These are phyloP conservation scores for Willisornis vidua DNA, from an alignment of 2,113 vertebrate genomes.

Conservation along the genomic window DNA sequence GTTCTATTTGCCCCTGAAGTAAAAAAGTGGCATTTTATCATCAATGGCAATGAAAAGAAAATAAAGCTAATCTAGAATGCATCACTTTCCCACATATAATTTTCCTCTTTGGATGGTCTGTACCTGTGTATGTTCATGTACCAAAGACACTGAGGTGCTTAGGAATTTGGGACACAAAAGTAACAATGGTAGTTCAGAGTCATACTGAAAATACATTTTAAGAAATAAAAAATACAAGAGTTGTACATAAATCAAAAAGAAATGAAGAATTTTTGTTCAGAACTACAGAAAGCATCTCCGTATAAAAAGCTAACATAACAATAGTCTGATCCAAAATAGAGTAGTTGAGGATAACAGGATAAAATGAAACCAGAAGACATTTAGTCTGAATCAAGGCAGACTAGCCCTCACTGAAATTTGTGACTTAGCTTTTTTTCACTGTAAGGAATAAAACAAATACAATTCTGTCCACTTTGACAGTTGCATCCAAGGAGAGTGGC, in stretches of 20 bases:
- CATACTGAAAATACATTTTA: neutral
- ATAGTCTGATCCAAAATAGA: neutral
- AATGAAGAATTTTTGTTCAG: neutral
- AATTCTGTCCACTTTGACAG: neutral
- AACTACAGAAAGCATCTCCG: neutral
- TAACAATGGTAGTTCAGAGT: neutral
- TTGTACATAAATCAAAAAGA: neutral
- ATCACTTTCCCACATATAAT: neutral
- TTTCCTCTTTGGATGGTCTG: neutral
- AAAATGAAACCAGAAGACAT: neutral
- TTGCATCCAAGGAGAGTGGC: neutral
- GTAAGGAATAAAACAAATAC: neutral
- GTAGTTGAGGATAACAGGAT: neutral
- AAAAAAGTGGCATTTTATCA: slow-evolving; percentile 2
- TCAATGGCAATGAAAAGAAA: neutral
- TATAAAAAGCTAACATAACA: neutral
- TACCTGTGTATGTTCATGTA: neutral
- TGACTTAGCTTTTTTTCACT: neutral
- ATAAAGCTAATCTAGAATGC: neutral
- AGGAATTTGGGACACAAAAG: neutral
- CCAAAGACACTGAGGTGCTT: neutral
- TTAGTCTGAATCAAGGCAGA: neutral
- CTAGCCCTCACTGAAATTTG: neutral
- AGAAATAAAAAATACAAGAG: neutral
- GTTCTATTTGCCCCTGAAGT: neutral